Conservation (phyloP, 2,113 vertebrate genomes). For the Indicator maculatus region DNA sequence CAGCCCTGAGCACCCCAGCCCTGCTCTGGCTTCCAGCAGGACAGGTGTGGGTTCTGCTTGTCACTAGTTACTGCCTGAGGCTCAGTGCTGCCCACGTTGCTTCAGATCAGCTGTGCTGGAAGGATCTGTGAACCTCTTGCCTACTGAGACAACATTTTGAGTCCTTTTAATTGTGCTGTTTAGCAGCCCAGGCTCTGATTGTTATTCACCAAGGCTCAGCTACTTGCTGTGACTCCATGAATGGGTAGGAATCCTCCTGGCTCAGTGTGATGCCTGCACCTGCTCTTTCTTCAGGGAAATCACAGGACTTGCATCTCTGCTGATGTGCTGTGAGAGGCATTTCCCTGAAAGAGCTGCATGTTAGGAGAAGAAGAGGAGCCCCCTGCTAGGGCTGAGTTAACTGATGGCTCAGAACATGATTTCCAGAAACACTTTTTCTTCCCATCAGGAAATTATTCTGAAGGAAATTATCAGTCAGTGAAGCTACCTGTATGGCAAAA, state of each 20-base stretch:
- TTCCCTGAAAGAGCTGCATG: not conserved
- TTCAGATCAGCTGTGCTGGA: not conserved
- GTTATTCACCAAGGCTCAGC: not conserved
- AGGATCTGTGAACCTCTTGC: not conserved
- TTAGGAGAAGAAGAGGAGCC: not conserved
- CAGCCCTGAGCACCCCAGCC: too few relatives aligned
- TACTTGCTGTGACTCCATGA: not conserved
- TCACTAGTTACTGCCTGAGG: not conserved
- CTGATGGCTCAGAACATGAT: not conserved
- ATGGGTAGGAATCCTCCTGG: not conserved
- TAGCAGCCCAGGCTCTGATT: not conserved
- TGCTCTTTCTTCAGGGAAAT: constrained; percentile 41
- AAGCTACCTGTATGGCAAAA: not conserved
- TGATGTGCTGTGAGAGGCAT: not conserved
- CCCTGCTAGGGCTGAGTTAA: not conserved
- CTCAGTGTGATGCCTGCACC: not conserved
- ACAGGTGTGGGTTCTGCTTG: not conserved
- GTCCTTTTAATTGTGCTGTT: not conserved
- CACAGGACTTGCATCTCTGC: not conserved
- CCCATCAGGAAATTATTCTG: not conserved
- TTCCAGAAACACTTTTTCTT: not conserved
- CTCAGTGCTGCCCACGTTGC: not conserved
- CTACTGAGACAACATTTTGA: not conserved
- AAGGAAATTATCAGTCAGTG: not conserved
- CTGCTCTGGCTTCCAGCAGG: too few relatives aligned